Evolutionary conservation across 2,888 invertebrate species (phyloP), one percentile per base, ranked within the genome.

Genomic region (Callosobruchus maculatus): DNA sequence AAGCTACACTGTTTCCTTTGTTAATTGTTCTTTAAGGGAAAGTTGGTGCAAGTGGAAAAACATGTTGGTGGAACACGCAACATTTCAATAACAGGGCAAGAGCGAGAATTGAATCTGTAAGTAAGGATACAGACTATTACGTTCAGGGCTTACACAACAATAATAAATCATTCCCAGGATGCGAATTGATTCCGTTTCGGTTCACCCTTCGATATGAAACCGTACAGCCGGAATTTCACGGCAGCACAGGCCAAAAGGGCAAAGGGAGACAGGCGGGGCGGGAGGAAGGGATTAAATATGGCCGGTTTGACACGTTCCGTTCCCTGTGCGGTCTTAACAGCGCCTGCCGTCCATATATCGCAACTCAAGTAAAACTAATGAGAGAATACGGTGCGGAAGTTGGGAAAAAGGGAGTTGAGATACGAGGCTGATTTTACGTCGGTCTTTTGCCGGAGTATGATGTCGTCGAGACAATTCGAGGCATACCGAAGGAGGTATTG

Each of bases 351-450:
- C 80, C 79, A 81, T 81, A 80, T 78, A 81, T 79, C 79, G 76
- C 76, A 78, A 78, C 73, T 79, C 76, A 81, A 80, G 80, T 80
- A 78, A 80, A 77, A 80, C 80, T 81, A 81, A 82, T 80, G 79
- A 80, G 80, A 73, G 77, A 77, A 79, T 75, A 77, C 77, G 78
- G 78, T 78, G 77, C 49, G 49, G 49, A 49, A 49, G 49, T 49
- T 49, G 18, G 49, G 49, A 75, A 79, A 80, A 77, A 77, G 77
- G 77, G 72, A 71, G 22, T 71, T 68, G 72, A 72, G 72, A 66
- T 74, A 74, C 74, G 72, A 49, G 49, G 49, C 49, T 18, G 49
- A 49, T 49, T 30, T 18, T 49, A 49, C 49, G 13, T 49, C 49
- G 49, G 7, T 26, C 26, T 26, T 26, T 4, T 2, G 26, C 26